Evolutionary conservation across 1,140 invertebrate genomes (phyloP).

Genomic region (Zophobas morio): DNA sequence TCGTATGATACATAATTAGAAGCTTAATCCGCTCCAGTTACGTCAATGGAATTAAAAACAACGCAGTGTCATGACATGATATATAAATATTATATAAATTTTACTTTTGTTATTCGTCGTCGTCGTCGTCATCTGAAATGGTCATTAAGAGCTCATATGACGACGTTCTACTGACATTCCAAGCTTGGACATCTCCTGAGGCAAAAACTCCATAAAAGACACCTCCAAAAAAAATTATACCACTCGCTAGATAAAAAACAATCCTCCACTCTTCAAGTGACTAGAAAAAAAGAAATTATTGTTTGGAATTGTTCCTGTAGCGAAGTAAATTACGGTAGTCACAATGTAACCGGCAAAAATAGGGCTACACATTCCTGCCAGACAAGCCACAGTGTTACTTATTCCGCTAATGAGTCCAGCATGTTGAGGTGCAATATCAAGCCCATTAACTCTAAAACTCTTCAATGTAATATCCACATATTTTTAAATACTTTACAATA

Average conservation of each 20-base stretch:
- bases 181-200: constrained; percentile 84
- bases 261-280: constrained; percentile 83
- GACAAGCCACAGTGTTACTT: constrained; percentile 88
- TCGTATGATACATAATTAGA: no score
- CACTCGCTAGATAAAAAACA: constrained; percentile 87
- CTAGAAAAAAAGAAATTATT: constrained; percentile 69
- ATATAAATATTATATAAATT: no score
- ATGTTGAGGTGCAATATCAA: constrained; percentile 89
- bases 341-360: constrained; percentile 85
- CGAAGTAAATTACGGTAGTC: constrained; percentile 73
- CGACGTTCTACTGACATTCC: constrained; percentile 66
- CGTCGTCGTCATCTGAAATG: no score
- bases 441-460: constrained; percentile 82
- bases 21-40: no score
- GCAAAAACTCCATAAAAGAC: constrained; percentile 85
- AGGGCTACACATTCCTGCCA: constrained; percentile 90
- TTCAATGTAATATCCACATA: not conserved
- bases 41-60: no score
- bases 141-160: no score
- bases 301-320: no score
- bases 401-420: constrained; percentile 89
- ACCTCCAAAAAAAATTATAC: constrained; percentile 84
- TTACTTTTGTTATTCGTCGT: no score
- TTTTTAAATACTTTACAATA: constrained; percentile 59
- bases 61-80: no score